A percentile compares a stretch with the other conserved stretches of the same genome.
Evolutionary conservation across 1,140 invertebrate genomes (phyloP).

Genomic region (Temnothorax longispinosus): DNA sequence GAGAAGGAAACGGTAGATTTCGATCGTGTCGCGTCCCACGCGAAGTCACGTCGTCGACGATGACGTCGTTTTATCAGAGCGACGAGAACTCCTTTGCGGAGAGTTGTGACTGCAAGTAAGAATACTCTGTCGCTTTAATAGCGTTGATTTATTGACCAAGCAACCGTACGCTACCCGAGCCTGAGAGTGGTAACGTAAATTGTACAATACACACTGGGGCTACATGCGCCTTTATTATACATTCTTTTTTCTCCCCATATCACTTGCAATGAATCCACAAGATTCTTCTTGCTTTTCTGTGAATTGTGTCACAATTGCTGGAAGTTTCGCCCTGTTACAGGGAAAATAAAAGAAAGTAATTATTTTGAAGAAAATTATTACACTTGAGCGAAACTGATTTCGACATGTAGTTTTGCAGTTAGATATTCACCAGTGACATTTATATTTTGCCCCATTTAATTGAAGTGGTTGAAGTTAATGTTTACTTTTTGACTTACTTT

Average conservation of each 20-base stretch:
- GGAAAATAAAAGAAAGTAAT: background rate
- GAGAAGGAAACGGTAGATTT: background rate
- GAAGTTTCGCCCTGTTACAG: background rate
- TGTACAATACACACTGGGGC: background rate
- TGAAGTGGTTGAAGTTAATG: background rate
- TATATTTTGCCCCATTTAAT: background rate
- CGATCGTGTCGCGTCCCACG: background rate
- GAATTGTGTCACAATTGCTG: too few species aligned
- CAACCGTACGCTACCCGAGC: background rate
- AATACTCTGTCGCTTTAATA: constrained; percentile 30
- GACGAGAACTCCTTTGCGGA: constrained; percentile 52
- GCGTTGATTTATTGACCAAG: background rate
- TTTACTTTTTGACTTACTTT: background rate
- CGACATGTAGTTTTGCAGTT: background rate
- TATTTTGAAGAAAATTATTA: too few species aligned
- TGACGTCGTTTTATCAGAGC: constrained; percentile 71
- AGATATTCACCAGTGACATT: background rate
- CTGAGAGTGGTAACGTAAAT: background rate
- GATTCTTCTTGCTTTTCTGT: background rate
- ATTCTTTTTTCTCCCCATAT: background rate
- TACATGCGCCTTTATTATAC: background rate
- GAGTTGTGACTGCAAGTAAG: constrained; percentile 66
- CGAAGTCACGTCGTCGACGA: constrained; percentile 40
- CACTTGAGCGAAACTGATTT: background rate
- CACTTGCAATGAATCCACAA: background rate